A percentile compares a stretch with the other conserved stretches of the same genome.
Evolutionary conservation across 2,797 vertebrate species (phyloP).

Genomic region (Halcyon badia): DNA sequence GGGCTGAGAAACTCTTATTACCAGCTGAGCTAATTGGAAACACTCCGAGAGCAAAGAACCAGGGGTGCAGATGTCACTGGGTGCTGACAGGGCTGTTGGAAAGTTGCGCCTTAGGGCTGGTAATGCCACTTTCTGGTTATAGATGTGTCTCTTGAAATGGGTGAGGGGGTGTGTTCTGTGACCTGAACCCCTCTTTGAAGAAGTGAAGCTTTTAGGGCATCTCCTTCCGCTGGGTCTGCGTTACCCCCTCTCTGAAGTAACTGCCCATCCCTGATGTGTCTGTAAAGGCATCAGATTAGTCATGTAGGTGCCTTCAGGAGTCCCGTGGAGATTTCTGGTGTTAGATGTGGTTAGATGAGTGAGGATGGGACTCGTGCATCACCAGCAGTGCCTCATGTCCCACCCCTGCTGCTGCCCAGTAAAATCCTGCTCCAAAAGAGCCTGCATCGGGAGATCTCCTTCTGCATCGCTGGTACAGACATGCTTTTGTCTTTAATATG

Average conservation of each 20-base stretch:
- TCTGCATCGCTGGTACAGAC: background rate
- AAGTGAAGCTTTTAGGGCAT: background rate
- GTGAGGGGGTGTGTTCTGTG: background rate
- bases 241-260: background rate
- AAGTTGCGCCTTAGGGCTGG: background rate
- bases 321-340: background rate
- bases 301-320: background rate
- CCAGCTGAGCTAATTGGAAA: background rate
- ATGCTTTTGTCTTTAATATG: background rate
- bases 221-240: rapidly evolving
- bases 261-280: background rate
- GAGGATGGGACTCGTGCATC: background rate
- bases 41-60: background rate
- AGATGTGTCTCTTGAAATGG: background rate
- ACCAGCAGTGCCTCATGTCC: background rate
- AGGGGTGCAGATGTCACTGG: background rate
- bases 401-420: background rate
- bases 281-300: background rate
- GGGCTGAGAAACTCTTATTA: background rate
- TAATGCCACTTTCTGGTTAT: background rate
- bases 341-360: background rate
- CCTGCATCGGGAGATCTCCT: background rate
- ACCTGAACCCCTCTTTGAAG: background rate
- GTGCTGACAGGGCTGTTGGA: background rate
- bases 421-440: background rate